Evolutionary conservation across 2,888 invertebrate genomes (phyloP), one percentile per base, ranked within the genome.

Genomic region (Gastracanthus pulcherrimus): DNA sequence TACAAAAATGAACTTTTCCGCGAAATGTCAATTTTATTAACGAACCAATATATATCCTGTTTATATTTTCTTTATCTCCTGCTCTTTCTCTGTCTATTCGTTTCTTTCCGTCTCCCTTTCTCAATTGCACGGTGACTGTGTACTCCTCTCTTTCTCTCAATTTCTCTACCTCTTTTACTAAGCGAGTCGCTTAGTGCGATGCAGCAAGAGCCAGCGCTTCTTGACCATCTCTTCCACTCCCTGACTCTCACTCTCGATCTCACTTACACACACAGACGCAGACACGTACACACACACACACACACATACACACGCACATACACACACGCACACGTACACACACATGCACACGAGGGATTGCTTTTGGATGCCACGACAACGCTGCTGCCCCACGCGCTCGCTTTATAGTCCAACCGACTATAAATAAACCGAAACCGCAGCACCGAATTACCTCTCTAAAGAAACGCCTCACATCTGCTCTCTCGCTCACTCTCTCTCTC

Each of bases 391-490:
- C n/a, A n/a, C n/a, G 23, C 51, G 13, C 55, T 58, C 29, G 31
- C 67, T 82, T 55, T 76, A 76, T 76, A 71, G 80, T 82, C 45
- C 72, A 69, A 76, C 64, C 34, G 41, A 19, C 76, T 80, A 82
- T 80, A 82, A 82, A 82, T 82, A 82, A 82, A 77, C 76, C 38
- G 75, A 77, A 36, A 69, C 82, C 69, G 34, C 80, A 77, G 76
- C 76, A 75, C 74, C 81, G 74, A 82, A 78, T 75, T 75, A 82
- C 78, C 75, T 78, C 75, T 76, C 80, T 76, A 80, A 80, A 76
- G 74, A 82, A 82, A 82, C 76, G 64, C 76, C 75, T 72, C 62
- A 26, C 58, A 71, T 75, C 67, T 66, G n/a, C 62, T 72, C 51
- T 36, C 29, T 31, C 36, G 23, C 11, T 34, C 45, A 60, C 58